Evolutionary conservation across 2,888 invertebrate genomes (phyloP).

Genomic region (Ophonus ardosiacus): DNA sequence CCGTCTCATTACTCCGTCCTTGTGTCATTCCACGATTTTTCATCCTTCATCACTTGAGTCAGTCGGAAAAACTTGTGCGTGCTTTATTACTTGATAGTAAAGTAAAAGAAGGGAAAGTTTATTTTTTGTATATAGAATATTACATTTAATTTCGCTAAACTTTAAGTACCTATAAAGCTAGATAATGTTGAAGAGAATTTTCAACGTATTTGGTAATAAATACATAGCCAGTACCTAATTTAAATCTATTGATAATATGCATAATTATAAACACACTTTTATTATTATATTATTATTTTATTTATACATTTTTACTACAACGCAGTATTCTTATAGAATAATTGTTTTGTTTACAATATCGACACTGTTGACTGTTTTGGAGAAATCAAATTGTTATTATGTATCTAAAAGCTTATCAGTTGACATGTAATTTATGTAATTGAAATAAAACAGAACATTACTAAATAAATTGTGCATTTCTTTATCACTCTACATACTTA

Average conservation of each 20-base stretch:
- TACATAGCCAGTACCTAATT: constrained; percentile 72
- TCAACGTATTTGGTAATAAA: constrained; percentile 71
- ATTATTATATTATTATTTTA: constrained; percentile 66
- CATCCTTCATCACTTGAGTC: constrained; percentile 49
- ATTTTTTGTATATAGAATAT: constrained; percentile 62
- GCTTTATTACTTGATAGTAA: constrained; percentile 46
- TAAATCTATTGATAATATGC: constrained; percentile 65
- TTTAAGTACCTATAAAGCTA: constrained; percentile 63
- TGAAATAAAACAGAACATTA: constrained; percentile 60
- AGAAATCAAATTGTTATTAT: constrained; percentile 59
- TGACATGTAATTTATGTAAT: constrained; percentile 61
- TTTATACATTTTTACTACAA: constrained; percentile 71
- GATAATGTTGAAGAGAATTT: constrained; percentile 67
- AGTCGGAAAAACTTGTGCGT: constrained; percentile 37
- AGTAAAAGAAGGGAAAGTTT: constrained; percentile 46
- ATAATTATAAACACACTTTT: constrained; percentile 64
- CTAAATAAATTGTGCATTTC: constrained; percentile 45
- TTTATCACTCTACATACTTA: neutral
- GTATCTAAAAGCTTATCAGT: constrained; percentile 51
- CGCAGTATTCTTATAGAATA: constrained; percentile 72
- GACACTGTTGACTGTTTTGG: constrained; percentile 60
- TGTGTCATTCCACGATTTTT: constrained; percentile 31
- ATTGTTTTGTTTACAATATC: constrained; percentile 67
- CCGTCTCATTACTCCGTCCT: neutral
- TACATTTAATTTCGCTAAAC: constrained; percentile 62